Percentiles rank a stretch among this genome's conserved stretches.
Conservation (phyloP, 2,888 invertebrate genomes). For the Furcula furcula region DNA sequence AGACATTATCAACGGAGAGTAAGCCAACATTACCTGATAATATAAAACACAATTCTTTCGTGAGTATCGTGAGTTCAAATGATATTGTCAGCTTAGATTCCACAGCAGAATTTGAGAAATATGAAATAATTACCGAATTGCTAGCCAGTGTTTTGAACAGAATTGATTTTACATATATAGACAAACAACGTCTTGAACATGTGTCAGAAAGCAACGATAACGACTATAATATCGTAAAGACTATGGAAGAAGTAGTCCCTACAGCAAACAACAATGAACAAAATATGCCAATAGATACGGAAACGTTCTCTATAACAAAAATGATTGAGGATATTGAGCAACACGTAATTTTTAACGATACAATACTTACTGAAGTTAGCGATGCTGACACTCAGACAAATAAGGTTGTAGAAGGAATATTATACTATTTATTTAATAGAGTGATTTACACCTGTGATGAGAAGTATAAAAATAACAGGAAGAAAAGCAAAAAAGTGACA, state of each 20-base stretch:
- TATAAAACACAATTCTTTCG: conserved; percentile 32
- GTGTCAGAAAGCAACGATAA: conserved; percentile 8
- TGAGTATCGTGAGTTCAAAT: conserved; percentile 45
- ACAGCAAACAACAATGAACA: background rate
- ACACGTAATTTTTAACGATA: conserved; percentile 42
- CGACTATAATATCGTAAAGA: conserved; percentile 2
- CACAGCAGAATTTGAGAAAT: conserved; percentile 67
- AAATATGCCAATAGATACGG: conserved; percentile 13
- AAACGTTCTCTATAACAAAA: conserved; percentile 58
- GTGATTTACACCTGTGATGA: conserved; percentile 38
- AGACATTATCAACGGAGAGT: conserved; percentile 15
- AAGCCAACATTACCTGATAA: conserved; percentile 9
- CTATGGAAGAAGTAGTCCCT: background rate
- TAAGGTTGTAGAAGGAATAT: conserved; percentile 58
- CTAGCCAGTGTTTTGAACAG: conserved; percentile 45
- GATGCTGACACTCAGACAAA: conserved; percentile 40
- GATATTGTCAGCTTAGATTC: conserved; percentile 60
- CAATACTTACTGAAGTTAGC: conserved; percentile 49
- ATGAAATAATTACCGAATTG: conserved; percentile 59
- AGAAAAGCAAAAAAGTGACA: conserved; percentile 44
- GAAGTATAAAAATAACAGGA: conserved; percentile 38
- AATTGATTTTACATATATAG: conserved; percentile 34
- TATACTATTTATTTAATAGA: conserved; percentile 60
- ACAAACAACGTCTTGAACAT: conserved; percentile 1
- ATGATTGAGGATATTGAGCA: conserved; percentile 56